Evolutionary conservation across 2,888 invertebrate genomes (phyloP).

Genomic region (Oscheius onirici): DNA sequence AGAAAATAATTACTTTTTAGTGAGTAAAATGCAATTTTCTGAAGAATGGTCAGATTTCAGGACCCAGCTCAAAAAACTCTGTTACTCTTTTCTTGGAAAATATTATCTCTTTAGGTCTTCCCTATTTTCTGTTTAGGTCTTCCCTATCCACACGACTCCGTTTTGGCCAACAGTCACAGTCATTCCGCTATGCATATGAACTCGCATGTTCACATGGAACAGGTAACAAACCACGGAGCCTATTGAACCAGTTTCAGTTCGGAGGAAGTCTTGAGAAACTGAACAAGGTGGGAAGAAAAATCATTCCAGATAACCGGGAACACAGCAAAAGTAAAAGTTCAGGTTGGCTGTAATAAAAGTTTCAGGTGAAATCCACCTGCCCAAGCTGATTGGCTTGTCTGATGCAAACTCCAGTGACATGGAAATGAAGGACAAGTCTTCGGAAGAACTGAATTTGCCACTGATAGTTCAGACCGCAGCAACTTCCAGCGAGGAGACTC

Average conservation of each 20-base stretch:
- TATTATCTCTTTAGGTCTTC: too few relatives aligned
- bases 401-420: neutral
- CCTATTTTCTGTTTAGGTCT: slow-evolving; percentile 44
- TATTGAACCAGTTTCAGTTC: slow-evolving; percentile 32
- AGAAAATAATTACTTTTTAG: too few relatives aligned
- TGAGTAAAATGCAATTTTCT: too few relatives aligned
- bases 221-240: slow-evolving; percentile 24
- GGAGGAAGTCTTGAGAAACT: slow-evolving; percentile 52
- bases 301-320: slow-evolving; percentile 1
- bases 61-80: too few relatives aligned
- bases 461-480: neutral
- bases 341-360: neutral
- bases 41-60: too few relatives aligned
- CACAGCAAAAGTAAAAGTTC: neutral
- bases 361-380: slow-evolving; percentile 18
- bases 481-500: neutral
- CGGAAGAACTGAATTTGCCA: neutral
- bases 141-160: slow-evolving; percentile 55
- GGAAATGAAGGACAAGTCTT: neutral
- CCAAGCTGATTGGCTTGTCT: slow-evolving; percentile 9
- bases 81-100: too few relatives aligned
- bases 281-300: slow-evolving; percentile 34
- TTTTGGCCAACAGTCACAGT: slow-evolving; percentile 49
- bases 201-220: slow-evolving; percentile 41
- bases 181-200: slow-evolving; percentile 49